A percentile compares a stretch with the other conserved stretches of the same genome.
These are phyloP conservation scores for Myotis davidii DNA, from an alignment of 2,113 vertebrate genomes.

Conservation along the genomic window DNA sequence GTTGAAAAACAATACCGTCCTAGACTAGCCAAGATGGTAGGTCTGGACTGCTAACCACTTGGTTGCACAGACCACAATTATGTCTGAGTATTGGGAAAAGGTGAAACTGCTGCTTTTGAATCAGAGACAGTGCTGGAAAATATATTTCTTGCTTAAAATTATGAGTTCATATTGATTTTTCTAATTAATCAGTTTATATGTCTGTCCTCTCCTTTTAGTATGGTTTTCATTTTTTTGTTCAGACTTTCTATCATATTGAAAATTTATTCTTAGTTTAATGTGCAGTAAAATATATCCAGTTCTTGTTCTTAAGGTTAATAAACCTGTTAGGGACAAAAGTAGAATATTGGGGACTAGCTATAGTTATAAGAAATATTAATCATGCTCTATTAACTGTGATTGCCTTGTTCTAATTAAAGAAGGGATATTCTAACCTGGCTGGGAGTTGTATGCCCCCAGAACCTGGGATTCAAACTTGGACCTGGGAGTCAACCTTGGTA, in stretches of 20 bases:
- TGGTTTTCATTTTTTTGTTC: slow-evolving; percentile 48
- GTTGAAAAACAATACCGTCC: neutral
- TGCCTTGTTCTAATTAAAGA: too few species aligned
- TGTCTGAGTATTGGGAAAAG: neutral
- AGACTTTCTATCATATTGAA: slow-evolving; percentile 24
- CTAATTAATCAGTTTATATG: slow-evolving; percentile 46
- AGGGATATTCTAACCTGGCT: too few species aligned
- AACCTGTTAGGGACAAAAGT: neutral
- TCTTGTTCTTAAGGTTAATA: slow-evolving; percentile 18
- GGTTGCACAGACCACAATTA: neutral
- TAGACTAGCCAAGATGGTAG: neutral
- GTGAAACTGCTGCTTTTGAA: slow-evolving; percentile 30
- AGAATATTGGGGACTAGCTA: too few species aligned
- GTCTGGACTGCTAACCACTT: neutral
- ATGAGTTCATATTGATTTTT: slow-evolving; percentile 34
- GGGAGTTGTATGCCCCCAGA: too few species aligned
- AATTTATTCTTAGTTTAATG: slow-evolving; percentile 49
- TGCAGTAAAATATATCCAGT: slow-evolving; percentile 29
- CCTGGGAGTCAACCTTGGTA: too few species aligned
- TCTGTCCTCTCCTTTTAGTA: neutral
- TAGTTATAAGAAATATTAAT: too few species aligned
- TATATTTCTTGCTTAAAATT: slow-evolving; percentile 52
- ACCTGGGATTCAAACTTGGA: too few species aligned
- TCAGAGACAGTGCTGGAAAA: neutral
- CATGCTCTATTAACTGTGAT: too few species aligned